These are phyloP conservation scores for Epirrita christyi DNA, from an alignment of 2,888 invertebrate genomes.

Conservation along the genomic window DNA sequence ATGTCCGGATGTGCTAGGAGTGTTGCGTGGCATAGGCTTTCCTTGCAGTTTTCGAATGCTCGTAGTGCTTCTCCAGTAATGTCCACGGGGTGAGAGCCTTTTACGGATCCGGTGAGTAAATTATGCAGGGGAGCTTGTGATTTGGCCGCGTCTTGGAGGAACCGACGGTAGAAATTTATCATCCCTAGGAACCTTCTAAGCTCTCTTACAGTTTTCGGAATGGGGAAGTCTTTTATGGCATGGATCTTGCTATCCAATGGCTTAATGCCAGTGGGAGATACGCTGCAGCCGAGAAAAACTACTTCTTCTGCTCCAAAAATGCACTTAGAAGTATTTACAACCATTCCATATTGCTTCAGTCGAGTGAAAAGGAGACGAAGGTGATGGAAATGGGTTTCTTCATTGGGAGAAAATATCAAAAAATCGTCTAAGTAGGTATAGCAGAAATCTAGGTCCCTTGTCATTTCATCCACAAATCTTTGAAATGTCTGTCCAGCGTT, in stretches of 20 bases:
- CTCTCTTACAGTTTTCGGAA: conserved; percentile 30
- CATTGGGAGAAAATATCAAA: neutral
- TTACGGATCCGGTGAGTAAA: neutral
- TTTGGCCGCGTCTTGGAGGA: conserved; percentile 30
- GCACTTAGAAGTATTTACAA: conserved; percentile 14
- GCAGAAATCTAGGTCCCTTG: conserved; percentile 2
- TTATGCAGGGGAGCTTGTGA: conserved; percentile 23
- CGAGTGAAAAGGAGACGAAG: neutral
- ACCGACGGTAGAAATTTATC: conserved; percentile 28
- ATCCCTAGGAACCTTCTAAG: conserved; percentile 23
- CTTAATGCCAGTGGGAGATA: neutral
- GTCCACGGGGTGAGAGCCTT: too few species aligned
- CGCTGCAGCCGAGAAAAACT: conserved; percentile 8
- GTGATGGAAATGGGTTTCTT: neutral
- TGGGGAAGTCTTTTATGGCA: conserved; percentile 33
- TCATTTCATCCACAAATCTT: too few species aligned
- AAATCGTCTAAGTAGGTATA: conserved; percentile 9
- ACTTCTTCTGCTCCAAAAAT: conserved; percentile 3
- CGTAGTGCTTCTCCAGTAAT: too few species aligned
- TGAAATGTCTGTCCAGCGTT: conserved; percentile 2
- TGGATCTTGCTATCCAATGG: conserved; percentile 37
- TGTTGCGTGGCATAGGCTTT: neutral
- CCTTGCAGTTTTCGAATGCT: too few species aligned
- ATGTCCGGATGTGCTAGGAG: conserved; percentile 2
- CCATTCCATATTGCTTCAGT: conserved; percentile 3